A percentile compares a stretch with the other conserved stretches of the same genome.
These are phyloP conservation scores for Polyergus mexicanus DNA, from an alignment of 1,140 invertebrate genomes.

Conservation along the genomic window DNA sequence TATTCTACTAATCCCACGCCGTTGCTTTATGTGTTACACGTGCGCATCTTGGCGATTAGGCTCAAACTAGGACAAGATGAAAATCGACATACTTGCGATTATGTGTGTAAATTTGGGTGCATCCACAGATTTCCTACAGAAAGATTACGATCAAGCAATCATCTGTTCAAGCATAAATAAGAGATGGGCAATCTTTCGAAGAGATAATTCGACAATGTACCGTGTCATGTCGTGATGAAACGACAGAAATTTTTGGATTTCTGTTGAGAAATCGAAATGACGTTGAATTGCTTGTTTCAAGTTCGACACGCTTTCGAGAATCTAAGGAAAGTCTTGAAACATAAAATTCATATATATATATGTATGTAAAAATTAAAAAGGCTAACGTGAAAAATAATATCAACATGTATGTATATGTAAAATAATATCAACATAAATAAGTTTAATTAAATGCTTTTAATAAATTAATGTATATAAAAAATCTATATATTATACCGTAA, in stretches of 20 bases:
- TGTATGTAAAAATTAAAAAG: constrained; percentile 35
- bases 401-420: background rate
- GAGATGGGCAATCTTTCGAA: background rate
- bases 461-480: background rate
- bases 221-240: constrained; percentile 55
- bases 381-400: background rate
- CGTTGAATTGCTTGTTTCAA: constrained; percentile 65
- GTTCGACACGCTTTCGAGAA: constrained; percentile 76
- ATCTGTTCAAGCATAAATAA: background rate
- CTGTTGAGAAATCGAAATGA: constrained; percentile 77
- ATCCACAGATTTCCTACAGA: background rate
- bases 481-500: background rate
- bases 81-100: constrained; percentile 79
- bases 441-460: background rate
- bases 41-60: constrained; percentile 68
- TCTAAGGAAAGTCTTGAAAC: constrained; percentile 71
- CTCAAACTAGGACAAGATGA: constrained; percentile 80
- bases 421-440: constrained; percentile 7
- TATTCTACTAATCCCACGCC: constrained; percentile 2
- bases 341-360: constrained; percentile 57
- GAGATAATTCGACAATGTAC: constrained; percentile 37
- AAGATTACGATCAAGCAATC: constrained; percentile 5
- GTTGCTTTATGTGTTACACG: constrained; percentile 32
- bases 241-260: constrained; percentile 72
- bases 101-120: constrained; percentile 55